Percentiles rank a stretch among this genome's conserved stretches.
phyloP scores from a whole-genome alignment of 2,113 vertebrate species.

The Rhinichthys klamathensis region DNA sequence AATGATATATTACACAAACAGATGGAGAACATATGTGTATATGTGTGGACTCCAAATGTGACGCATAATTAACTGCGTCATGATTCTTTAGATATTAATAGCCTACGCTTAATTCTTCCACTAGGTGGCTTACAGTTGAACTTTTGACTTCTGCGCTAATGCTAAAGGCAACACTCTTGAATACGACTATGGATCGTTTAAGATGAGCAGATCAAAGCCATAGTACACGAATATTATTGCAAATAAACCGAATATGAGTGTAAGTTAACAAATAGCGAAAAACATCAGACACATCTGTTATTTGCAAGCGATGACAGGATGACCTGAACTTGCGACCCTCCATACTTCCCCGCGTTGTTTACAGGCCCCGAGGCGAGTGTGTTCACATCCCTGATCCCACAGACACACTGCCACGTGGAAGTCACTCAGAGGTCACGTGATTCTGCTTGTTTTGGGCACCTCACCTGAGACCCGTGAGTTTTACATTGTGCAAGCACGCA shows the following conservation, averaged over 20 bases:
- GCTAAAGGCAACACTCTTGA: slow-evolving; percentile 54
- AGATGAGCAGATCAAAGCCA: neutral
- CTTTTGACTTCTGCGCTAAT: slow-evolving; percentile 63
- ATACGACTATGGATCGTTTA: neutral
- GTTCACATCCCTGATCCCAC: neutral
- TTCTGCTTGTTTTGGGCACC: slow-evolving; percentile 12
- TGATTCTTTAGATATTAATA: neutral
- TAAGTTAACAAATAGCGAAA: neutral
- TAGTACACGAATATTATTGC: neutral
- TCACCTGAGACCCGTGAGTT: slow-evolving; percentile 34
- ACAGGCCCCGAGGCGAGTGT: neutral
- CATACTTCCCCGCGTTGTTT: neutral
- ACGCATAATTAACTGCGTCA: neutral
- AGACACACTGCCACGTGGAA: neutral
- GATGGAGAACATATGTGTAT: neutral
- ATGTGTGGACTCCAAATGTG: neutral
- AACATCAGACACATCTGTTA: neutral
- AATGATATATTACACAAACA: neutral
- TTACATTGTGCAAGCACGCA: neutral
- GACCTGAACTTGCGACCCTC: neutral
- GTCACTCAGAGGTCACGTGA: neutral
- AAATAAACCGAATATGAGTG: neutral
- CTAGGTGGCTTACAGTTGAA: slow-evolving; percentile 55
- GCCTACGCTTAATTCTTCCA: neutral
- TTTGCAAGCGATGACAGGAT: neutral